Evolutionary conservation across 2,888 invertebrate genomes (phyloP).

Genomic region (Drosophila setosimentum): DNA sequence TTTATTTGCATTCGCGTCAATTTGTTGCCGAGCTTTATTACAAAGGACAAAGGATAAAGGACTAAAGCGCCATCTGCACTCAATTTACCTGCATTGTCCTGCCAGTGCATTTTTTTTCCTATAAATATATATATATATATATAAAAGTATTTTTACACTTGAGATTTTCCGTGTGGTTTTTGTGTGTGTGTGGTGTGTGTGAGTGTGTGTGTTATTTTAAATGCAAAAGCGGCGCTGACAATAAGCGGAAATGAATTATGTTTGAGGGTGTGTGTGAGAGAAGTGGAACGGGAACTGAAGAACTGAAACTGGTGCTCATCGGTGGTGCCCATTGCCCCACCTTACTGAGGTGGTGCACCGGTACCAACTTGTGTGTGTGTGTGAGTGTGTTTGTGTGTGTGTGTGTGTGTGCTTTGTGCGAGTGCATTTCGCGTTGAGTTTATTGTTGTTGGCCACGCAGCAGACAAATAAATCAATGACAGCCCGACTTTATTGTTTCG

Average conservation of each 20-base stretch:
- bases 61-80: slow-evolving; percentile 61
- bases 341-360: slow-evolving; percentile 64
- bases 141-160: slow-evolving; percentile 59
- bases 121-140: slow-evolving; percentile 11
- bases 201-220: slow-evolving; percentile 59
- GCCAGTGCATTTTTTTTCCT: slow-evolving; percentile 27
- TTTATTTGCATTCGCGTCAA: slow-evolving; percentile 75
- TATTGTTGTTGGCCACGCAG: slow-evolving; percentile 75
- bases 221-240: slow-evolving; percentile 78
- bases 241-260: slow-evolving; percentile 84
- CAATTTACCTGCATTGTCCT: slow-evolving; percentile 83
- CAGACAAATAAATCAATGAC: slow-evolving; percentile 84
- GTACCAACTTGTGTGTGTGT: slow-evolving; percentile 31
- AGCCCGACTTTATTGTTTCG: slow-evolving; percentile 83
- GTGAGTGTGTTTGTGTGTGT: slow-evolving; percentile 38
- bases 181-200: neutral
- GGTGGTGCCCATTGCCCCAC: slow-evolving; percentile 45
- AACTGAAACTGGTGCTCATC: slow-evolving; percentile 7
- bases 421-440: slow-evolving; percentile 78
- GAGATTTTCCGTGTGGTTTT: slow-evolving; percentile 49
- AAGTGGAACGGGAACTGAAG: slow-evolving; percentile 11
- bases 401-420: slow-evolving; percentile 59
- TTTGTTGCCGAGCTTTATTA: slow-evolving; percentile 67
- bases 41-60: slow-evolving; percentile 37
- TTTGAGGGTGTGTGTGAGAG: slow-evolving; percentile 45